These are phyloP conservation scores for Clarias platycephalus DNA, from an alignment of 2,797 vertebrate genomes.

Conservation along the genomic window DNA sequence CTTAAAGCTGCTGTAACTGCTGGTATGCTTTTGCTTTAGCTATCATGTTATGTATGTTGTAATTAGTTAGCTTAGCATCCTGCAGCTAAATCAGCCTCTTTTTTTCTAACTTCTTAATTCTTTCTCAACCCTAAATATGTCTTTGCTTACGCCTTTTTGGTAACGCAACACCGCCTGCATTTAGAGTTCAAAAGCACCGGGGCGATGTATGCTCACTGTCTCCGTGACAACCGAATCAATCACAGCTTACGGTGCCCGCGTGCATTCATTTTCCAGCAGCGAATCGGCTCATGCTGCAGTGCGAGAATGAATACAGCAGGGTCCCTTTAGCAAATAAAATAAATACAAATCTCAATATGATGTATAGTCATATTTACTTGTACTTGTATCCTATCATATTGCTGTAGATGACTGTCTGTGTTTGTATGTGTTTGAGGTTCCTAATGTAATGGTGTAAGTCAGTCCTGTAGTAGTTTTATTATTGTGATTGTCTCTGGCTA, in stretches of 20 bases:
- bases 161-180: slow-evolving; percentile 47
- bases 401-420: background rate
- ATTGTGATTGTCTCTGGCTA: background rate
- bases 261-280: slow-evolving; percentile 41
- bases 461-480: background rate
- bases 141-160: background rate
- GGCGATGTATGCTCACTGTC: slow-evolving; percentile 64
- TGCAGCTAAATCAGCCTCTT: background rate
- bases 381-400: background rate
- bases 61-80: slow-evolving; percentile 18
- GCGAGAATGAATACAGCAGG: background rate
- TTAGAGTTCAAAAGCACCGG: slow-evolving; percentile 55
- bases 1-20: background rate
- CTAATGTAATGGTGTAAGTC: background rate
- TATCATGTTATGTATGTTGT: background rate
- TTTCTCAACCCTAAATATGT: no score
- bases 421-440: background rate
- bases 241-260: slow-evolving; percentile 41
- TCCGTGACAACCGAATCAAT: slow-evolving; percentile 74
- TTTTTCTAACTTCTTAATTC: background rate
- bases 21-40: background rate
- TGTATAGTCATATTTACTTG: background rate
- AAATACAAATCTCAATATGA: background rate
- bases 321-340: background rate
- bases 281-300: slow-evolving; percentile 25